Evolutionary conservation across 2,888 invertebrate genomes (phyloP), one percentile per base, ranked within the genome.

Genomic region (Drepana falcataria): DNA sequence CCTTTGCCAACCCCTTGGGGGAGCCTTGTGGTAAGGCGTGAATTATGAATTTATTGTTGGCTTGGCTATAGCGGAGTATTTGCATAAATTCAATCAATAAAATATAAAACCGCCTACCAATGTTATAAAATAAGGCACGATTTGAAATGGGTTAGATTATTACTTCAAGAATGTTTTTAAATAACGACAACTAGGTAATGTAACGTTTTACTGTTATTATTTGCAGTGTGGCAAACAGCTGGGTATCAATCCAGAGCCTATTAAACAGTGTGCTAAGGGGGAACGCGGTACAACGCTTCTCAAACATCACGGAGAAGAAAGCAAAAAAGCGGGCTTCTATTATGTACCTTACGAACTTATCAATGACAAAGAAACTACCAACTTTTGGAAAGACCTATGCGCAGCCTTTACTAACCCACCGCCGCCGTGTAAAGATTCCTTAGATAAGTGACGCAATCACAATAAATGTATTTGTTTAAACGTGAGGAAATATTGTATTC

Each of bases 251-350:
- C 54, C 71, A 0, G 52, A 53, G 0, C 49, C 69, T 3, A 82
- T 85, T 53, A 80, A 79, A 57, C 40, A 62, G 37, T 85, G 85
- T 54, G 84, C 84, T 0, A 80, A 77, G 55, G 60, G 74, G 1
- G 34, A 51, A 3, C 68, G 54, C 59, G 82, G 81, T 7, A 52
- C 37, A 3, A 4, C 59, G 33, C 69, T 83, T 4, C 68, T 80
- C 0, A 68, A 75, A 54, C 47, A 63, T 47, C 76, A 77, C 53
- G 83, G 79, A 5, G 69, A 71, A 1, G 68, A 73, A 56, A 81
- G 73, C 52, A 58, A 72, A 35, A 70, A 65, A 52, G 67, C 59
- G 2, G 56, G 63, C 21, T 75, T 64, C 48, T 35, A 57, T 0
- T 68, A 9, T 35, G 75, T 79, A 3, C 84, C 85, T 2, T 68